Evolutionary conservation across 2,113 vertebrate species (phyloP).

Genomic region (Mesembrinibis cayennensis): DNA sequence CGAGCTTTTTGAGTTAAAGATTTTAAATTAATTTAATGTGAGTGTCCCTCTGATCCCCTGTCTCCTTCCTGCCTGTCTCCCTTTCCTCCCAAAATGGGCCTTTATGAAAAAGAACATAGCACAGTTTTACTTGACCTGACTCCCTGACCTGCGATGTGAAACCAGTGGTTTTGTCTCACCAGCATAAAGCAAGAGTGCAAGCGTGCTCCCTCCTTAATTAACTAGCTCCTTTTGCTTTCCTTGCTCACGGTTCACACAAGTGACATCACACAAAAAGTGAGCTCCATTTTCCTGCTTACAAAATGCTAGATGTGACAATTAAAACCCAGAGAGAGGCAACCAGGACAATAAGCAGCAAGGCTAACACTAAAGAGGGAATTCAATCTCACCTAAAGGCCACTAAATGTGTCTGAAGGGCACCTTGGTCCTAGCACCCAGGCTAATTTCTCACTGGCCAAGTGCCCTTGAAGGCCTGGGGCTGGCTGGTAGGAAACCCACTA

Average conservation of each 20-base stretch:
- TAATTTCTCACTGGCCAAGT: not conserved
- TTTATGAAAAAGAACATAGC: not conserved
- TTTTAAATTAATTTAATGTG: not conserved
- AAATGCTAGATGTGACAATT: not conserved
- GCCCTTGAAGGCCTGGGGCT: not conserved
- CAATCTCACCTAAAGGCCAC: not conserved
- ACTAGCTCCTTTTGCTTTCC: not conserved
- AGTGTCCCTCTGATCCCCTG: not conserved
- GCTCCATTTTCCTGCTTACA: not conserved
- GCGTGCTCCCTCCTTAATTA: not conserved
- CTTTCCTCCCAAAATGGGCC: not conserved
- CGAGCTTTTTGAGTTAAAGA: not conserved
- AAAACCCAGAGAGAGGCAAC: not conserved
- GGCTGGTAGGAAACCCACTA: not conserved
- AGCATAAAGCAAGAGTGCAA: not conserved
- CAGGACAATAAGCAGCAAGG: not conserved
- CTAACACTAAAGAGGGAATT: not conserved
- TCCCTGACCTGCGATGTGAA: not conserved
- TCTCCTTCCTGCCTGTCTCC: not conserved
- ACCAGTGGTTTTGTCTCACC: not conserved
- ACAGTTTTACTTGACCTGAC: not conserved
- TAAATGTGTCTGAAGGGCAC: not conserved
- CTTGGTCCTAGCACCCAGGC: not conserved
- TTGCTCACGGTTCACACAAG: not conserved
- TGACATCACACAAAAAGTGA: not conserved